phyloP scores from a whole-genome alignment of 2,113 vertebrate genomes.

The Leiothrix lutea region DNA sequence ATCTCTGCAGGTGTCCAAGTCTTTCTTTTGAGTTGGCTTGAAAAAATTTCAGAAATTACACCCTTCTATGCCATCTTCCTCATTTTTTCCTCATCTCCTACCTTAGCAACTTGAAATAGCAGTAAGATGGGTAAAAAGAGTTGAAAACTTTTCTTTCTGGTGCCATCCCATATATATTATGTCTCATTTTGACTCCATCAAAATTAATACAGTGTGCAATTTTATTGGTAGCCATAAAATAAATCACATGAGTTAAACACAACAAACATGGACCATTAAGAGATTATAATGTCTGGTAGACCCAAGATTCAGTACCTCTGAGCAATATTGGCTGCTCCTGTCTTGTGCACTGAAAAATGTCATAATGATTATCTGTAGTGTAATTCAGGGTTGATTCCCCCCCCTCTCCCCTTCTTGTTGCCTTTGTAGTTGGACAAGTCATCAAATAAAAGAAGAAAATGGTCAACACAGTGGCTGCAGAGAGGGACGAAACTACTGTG shows the following conservation, averaged over 20 bases:
- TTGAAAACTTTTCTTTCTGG: not conserved
- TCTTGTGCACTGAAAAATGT: not conserved
- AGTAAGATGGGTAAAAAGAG: not conserved
- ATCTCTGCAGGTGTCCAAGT: not conserved
- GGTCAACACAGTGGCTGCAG: not conserved
- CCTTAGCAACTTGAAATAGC: not conserved
- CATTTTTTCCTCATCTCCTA: not conserved
- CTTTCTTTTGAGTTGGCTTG: not conserved
- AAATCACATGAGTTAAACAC: not conserved
- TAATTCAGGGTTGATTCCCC: not conserved
- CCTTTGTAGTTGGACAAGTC: not conserved
- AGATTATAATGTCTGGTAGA: not conserved
- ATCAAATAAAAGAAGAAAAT: not conserved
- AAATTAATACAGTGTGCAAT: not conserved
- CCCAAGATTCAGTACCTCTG: not conserved
- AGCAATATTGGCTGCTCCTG: not conserved
- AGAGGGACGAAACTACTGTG: not conserved
- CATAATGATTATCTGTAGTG: not conserved
- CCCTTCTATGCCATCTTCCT: not conserved
- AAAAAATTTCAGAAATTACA: not conserved
- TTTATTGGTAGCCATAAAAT: not conserved
- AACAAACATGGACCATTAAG: not conserved
- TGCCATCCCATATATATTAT: not conserved
- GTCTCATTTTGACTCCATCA: not conserved
- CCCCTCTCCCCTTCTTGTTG: not conserved